phyloP scores from a whole-genome alignment of 2,797 vertebrate genomes.

The Cuculus canorus region DNA sequence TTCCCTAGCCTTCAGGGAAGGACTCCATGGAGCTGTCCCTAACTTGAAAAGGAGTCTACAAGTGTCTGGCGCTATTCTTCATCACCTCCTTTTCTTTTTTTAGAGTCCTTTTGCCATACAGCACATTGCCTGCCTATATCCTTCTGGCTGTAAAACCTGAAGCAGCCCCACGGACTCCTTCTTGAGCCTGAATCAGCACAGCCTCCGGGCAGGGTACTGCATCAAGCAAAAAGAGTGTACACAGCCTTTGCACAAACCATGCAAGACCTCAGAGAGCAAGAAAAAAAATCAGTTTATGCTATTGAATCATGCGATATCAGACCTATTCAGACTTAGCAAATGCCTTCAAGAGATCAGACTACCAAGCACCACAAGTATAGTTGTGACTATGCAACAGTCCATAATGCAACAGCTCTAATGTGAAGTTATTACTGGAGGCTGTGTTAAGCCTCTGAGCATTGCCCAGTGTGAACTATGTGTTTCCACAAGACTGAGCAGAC shows the following conservation, averaged over 20 bases:
- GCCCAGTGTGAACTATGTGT: constrained; percentile 68
- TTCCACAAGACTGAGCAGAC: constrained; percentile 73
- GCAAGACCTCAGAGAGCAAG: not conserved
- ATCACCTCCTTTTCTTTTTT: not conserved
- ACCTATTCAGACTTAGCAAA: not conserved
- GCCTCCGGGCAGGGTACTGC: not conserved
- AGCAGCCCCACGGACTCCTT: not conserved
- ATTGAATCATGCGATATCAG: not conserved
- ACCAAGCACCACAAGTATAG: not conserved
- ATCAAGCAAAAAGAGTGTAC: not conserved
- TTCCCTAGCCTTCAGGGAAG: not conserved
- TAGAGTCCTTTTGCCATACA: not conserved
- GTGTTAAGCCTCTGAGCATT: constrained; percentile 63
- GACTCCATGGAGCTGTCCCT: not conserved
- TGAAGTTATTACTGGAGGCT: constrained; percentile 54
- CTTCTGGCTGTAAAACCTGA: not conserved
- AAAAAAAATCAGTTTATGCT: not conserved
- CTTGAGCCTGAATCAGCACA: not conserved
- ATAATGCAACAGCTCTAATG: constrained; percentile 44
- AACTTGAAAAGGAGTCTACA: not conserved
- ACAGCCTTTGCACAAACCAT: not conserved
- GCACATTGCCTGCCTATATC: not conserved
- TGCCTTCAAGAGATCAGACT: not conserved
- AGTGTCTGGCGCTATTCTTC: not conserved
- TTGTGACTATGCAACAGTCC: constrained; percentile 9